A percentile compares a stretch with the other conserved stretches of the same genome.
phyloP scores from a whole-genome alignment of 1,140 invertebrate genomes.

The Rhizoglyphus robini region DNA sequence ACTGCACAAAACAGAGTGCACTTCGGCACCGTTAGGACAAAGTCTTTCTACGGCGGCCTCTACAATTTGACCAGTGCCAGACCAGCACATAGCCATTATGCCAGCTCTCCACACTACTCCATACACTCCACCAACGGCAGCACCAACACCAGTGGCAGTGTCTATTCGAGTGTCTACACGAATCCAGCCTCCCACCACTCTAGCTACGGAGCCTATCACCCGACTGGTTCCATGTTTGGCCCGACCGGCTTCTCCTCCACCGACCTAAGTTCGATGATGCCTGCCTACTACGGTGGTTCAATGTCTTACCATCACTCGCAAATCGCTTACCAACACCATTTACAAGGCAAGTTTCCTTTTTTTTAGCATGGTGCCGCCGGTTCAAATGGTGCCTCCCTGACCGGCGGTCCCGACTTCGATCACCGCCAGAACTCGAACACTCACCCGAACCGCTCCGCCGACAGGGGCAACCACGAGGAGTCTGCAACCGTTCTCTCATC shows the following conservation, averaged over 20 bases:
- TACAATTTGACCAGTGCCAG: slow-evolving; percentile 3
- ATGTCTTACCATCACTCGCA: slow-evolving; percentile 14
- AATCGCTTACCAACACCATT: not conserved
- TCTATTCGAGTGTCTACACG: not conserved
- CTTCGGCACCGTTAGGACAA: not conserved
- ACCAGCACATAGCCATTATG: not conserved
- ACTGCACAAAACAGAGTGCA: not conserved
- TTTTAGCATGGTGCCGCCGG: not conserved
- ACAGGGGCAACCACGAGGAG: not conserved
- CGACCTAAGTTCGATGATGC: slow-evolving; percentile 20
- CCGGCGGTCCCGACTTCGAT: not conserved
- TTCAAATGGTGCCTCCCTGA: not conserved
- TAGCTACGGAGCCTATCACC: not conserved
- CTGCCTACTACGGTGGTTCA: slow-evolving; percentile 16
- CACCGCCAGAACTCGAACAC: not conserved
- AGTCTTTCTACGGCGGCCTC: too few species aligned
- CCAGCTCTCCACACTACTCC: not conserved
- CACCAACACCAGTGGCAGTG: slow-evolving; percentile 4
- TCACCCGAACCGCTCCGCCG: not conserved
- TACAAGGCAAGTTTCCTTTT: not conserved
- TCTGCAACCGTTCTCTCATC: not conserved
- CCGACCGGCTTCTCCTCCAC: not conserved
- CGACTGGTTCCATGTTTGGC: slow-evolving; percentile 21
- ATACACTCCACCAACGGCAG: not conserved
- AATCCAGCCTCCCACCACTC: not conserved